Base-by-base conservation (phyloP, 2,888 invertebrate genomes). In the Cenopis cana region DNA sequence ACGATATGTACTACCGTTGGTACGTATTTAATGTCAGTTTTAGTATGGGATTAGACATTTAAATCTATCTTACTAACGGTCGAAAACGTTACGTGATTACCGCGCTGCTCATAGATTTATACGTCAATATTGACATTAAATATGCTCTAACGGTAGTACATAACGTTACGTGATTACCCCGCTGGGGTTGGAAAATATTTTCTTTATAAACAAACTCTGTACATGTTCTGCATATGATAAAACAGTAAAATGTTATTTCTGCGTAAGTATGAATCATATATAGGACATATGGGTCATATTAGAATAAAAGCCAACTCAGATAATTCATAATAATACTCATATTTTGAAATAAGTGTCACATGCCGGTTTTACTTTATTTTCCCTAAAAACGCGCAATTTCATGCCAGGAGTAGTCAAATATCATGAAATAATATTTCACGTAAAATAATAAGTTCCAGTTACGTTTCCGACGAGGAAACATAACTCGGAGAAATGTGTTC, bases 381-480 rank as follows among this genome's bases (percentile, higher is more conserved):
- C 59, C 54, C 46, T 29, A 17, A 18, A 57, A 20, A 52, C 33
- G 46, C 12, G 65, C 46, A 70, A 70, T 66, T 60, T 66, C 33
- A 46, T 54, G 17, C 52, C n/a, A 12, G 59, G 59, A 61, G 50
- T 61, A 67, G 55, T 66, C 55, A 66, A 41, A 60, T 60, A 55
- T 55, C 71, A 49, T 36, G 17, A 66, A 67, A 71, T n/a, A 29
- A 67, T 61, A 65, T 67, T 61, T 50, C 67, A 49, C 55, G 49
- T 61, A 67, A 67, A 71, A 71, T 71, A 67, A 67, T 71, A 60
- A 61, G 67, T 67, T 66, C 60, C 71, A 55, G 55, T 67, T 67
- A 61, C 61, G 49, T 71, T 67, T 46, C 59, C 66, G 14, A 11
- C 56, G 71, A 61, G 61, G 61, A 71, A 66, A 71, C 41, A 70